Evolutionary conservation across 2,113 vertebrate genomes (phyloP), one percentile per base, ranked within the genome.

Genomic region (Jacana jacana): DNA sequence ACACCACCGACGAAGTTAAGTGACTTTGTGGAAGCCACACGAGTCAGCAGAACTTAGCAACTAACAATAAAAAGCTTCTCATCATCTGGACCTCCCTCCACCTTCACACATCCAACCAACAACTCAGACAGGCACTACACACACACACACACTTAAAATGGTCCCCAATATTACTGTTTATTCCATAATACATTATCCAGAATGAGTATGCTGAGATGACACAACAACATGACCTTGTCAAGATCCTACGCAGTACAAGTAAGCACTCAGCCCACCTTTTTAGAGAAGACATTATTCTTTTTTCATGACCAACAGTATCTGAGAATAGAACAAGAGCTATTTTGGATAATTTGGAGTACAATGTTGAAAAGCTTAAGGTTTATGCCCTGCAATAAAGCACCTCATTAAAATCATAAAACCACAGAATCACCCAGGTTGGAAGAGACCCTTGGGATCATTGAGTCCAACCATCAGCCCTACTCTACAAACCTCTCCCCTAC

Each of bases 151-250:
- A 46, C 19, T 18, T 46, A 76, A 66, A 68, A 16, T 4, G 2
- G 8, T 61, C 13, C 40, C 25, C 5, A 46, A 3, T 6, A 30
- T 19, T 10, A 25, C 4, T 2, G 1, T 5, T 79, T 71, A 6
- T 64, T 78, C 66, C 69, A 1, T 2, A 54, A 82, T 30, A 20
- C 7, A 11, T 20, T 4, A 58, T 23, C 44, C 63, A 33, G 19
- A 52, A 51, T 15, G 35, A 58, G 5, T 3, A 40, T 3, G 37
- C 11, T 60, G 61, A 39, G 31, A 12, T 3, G 40, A 40, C 44
- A 57, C 17, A 71, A 61, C 15, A 68, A 18, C 0, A 0, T 5
- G 15, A 3, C 27, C 70, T 4, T 54, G 30, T 6, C 4, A 4
- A 69, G 63, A 69, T 10, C 30, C 66, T 42, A 8, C 31, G 44